phyloP scores from a whole-genome alignment of 1,140 invertebrate genomes.

The Caenorhabditis briggsae region DNA sequence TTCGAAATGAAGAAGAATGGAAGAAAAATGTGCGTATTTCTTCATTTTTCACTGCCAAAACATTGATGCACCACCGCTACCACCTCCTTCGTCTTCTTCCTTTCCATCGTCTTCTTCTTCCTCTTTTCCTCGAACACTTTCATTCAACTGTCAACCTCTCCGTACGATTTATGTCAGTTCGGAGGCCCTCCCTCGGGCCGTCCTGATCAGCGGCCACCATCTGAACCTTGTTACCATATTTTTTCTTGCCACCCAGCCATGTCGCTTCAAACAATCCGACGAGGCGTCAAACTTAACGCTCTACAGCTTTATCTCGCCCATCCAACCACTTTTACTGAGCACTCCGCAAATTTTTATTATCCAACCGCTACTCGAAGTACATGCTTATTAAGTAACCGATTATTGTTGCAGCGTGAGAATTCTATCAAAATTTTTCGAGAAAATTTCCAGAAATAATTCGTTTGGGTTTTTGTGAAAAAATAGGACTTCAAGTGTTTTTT shows the following conservation, averaged over 20 bases:
- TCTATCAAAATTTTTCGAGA: not conserved
- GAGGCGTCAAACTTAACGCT: constrained; percentile 19
- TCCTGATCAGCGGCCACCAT: constrained; percentile 34
- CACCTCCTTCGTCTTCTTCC: constrained; percentile 1
- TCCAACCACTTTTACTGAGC: constrained; percentile 32
- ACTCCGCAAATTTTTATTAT: constrained; percentile 27
- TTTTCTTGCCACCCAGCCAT: constrained; percentile 33
- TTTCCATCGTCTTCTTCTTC: not conserved
- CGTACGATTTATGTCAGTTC: constrained; percentile 55
- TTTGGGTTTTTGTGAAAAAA: not conserved
- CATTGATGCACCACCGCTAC: not conserved
- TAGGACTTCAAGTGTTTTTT: constrained; percentile 18
- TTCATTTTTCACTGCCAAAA: constrained; percentile 20
- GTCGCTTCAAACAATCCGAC: not conserved
- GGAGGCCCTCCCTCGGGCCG: not conserved
- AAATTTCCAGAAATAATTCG: not conserved
- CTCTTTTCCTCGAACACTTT: constrained; percentile 26
- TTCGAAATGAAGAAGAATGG: constrained; percentile 13
- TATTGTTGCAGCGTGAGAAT: not conserved
- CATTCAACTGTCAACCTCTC: constrained; percentile 53
- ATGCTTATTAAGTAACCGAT: constrained; percentile 49
- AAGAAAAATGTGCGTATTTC: not conserved
- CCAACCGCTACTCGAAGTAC: not conserved
- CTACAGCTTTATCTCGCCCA: constrained; percentile 40
- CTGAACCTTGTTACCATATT: constrained; percentile 55